A percentile compares a stretch with the other conserved stretches of the same genome.
These are phyloP conservation scores for Neopelma chrysocephalum DNA, from an alignment of 2,797 vertebrate genomes.

Conservation along the genomic window DNA sequence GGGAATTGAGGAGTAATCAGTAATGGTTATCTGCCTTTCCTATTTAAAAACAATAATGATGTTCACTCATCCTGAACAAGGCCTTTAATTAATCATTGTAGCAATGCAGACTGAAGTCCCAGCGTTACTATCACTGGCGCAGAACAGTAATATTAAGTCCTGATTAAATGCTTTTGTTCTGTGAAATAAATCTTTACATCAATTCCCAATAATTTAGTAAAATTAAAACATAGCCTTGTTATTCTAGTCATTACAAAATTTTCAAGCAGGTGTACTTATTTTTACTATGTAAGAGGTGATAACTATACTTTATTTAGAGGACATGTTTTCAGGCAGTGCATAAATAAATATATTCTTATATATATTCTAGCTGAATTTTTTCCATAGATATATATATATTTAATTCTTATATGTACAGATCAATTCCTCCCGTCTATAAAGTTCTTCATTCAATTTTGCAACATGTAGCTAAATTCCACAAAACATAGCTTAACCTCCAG, in stretches of 20 bases:
- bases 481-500: background rate
- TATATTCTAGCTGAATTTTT: background rate
- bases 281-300: background rate
- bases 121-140: conserved; percentile 71
- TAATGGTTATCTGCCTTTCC: conserved; percentile 84
- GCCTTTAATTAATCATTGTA: conserved; percentile 84
- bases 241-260: conserved; percentile 48
- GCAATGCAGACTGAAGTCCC: conserved; percentile 79
- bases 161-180: conserved; percentile 74
- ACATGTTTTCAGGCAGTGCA: background rate
- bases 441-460: background rate
- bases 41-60: conserved; percentile 86
- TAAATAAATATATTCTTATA: background rate
- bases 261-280: conserved; percentile 38
- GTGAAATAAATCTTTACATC: conserved; percentile 75
- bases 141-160: conserved; percentile 74
- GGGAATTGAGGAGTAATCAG: conserved; percentile 82
- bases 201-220: conserved; percentile 66
- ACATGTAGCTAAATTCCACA: background rate
- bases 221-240: conserved; percentile 62
- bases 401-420: background rate
- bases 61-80: conserved; percentile 82
- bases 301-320: background rate
- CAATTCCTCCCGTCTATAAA: background rate
- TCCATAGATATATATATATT: background rate